Evolutionary conservation across 2,113 vertebrate species (phyloP).

Genomic region (Sander vitreus): DNA sequence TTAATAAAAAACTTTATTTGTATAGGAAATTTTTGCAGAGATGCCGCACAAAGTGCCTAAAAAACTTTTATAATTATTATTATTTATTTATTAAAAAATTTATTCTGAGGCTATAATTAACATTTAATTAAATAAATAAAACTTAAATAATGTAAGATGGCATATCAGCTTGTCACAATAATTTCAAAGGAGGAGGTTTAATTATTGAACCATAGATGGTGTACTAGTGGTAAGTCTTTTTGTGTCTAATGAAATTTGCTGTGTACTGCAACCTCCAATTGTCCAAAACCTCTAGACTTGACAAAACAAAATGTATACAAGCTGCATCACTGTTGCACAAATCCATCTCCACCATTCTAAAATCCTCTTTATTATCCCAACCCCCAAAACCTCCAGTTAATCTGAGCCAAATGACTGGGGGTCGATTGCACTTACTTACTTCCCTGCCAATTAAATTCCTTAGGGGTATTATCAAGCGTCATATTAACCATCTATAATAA

Average conservation of each 20-base stretch:
- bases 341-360: neutral
- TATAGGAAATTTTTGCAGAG: neutral
- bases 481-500: neutral
- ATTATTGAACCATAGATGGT: too few species aligned
- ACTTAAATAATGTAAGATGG: neutral
- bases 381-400: neutral
- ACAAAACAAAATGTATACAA: neutral
- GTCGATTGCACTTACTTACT: neutral
- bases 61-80: too few species aligned
- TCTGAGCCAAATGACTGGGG: neutral
- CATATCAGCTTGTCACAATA: neutral
- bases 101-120: neutral
- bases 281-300: neutral
- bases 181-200: too few species aligned
- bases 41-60: neutral
- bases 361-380: neutral
- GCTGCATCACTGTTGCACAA: neutral
- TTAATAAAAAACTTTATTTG: neutral
- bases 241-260: neutral
- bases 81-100: too few species aligned
- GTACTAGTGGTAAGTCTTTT: neutral
- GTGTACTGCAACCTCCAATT: neutral
- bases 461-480: neutral
- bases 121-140: neutral
- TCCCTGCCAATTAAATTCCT: neutral